Conservation (phyloP, 2,797 vertebrate genomes). For the Rhinogobio ventralis region DNA sequence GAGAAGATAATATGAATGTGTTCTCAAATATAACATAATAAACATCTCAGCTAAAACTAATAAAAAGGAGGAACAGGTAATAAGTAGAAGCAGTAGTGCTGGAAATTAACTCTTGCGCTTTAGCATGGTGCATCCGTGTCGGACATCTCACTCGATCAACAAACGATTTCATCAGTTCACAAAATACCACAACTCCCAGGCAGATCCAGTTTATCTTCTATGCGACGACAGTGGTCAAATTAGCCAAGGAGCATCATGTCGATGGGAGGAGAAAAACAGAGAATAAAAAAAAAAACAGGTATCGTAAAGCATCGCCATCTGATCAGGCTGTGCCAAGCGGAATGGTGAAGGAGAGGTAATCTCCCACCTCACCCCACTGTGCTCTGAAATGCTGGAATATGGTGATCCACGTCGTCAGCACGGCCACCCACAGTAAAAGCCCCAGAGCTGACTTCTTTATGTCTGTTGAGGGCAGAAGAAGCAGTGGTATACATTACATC, state of each 20-base stretch:
- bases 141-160: slow-evolving; percentile 1
- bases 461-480: slow-evolving; percentile 74
- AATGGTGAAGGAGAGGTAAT: slow-evolving; percentile 92
- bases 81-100: slow-evolving; percentile 6
- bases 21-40: not conserved
- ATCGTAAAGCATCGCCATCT: not conserved
- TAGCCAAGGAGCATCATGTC: slow-evolving; percentile 18
- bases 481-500: not conserved
- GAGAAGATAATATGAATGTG: not conserved
- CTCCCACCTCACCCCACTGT: slow-evolving; percentile 88
- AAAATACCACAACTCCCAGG: slow-evolving; percentile 36
- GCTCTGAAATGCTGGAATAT: slow-evolving; percentile 90
- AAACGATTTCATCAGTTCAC: slow-evolving; percentile 23
- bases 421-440: slow-evolving; percentile 86
- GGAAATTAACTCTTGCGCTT: not conserved
- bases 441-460: slow-evolving; percentile 89
- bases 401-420: slow-evolving; percentile 90
- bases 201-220: slow-evolving; percentile 19
- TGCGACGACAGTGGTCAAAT: slow-evolving; percentile 30
- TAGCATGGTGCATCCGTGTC: not conserved
- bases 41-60: slow-evolving; percentile 4
- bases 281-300: not conserved
- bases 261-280: not conserved
- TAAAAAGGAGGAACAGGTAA: not conserved
- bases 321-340: slow-evolving; percentile 87